Conservation (phyloP, 2,113 vertebrate genomes). For the Myotis davidii region DNA sequence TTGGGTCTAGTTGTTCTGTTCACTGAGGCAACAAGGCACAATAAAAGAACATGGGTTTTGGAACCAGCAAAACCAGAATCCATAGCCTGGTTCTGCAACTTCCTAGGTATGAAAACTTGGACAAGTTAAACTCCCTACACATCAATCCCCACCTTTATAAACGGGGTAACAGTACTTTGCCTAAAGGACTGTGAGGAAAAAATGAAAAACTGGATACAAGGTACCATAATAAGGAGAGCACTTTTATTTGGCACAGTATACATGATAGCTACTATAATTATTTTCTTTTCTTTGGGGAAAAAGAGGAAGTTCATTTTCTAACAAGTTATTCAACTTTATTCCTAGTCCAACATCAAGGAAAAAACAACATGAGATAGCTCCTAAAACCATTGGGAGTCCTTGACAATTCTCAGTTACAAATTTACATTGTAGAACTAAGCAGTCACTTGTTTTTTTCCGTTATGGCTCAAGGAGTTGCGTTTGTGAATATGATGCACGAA, state of each 20-base stretch:
- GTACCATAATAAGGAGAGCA: neutral
- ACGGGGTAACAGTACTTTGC: neutral
- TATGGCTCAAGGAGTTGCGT: neutral
- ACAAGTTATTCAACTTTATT: conserved; percentile 42
- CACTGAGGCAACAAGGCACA: neutral
- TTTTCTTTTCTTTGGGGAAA: conserved; percentile 15
- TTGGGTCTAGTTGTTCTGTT: neutral
- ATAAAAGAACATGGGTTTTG: conserved; percentile 14
- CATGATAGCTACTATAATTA: neutral
- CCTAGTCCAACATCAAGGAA: conserved; percentile 6
- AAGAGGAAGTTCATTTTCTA: conserved; percentile 40
- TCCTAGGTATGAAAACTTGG: neutral
- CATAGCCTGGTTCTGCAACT: neutral
- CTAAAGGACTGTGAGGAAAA: neutral
- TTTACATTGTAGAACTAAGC: neutral
- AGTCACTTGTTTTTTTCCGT: neutral
- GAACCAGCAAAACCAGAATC: conserved; percentile 26
- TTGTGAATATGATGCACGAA: neutral
- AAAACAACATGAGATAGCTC: neutral
- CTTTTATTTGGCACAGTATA: neutral
- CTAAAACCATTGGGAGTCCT: neutral
- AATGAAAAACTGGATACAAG: neutral
- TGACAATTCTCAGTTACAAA: neutral
- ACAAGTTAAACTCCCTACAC: neutral
- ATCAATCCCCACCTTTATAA: neutral